Conservation (phyloP, 2,888 invertebrate species). For the Maniola hyperantus region DNA sequence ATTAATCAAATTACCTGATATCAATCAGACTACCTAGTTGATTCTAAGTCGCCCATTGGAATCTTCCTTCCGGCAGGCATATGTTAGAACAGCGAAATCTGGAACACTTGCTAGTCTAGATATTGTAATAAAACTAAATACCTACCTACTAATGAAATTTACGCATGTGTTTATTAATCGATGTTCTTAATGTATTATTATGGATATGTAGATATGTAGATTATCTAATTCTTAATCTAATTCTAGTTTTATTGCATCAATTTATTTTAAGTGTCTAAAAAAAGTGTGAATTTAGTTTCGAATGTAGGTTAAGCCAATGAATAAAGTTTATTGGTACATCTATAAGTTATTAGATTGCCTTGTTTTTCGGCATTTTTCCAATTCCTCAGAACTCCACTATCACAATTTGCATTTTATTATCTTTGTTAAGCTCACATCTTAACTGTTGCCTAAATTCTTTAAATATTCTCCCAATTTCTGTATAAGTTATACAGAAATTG, state of each 20-base stretch:
- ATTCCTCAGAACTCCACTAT: not conserved
- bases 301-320: conserved; percentile 12
- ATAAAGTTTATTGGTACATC: not conserved
- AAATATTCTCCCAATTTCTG: not conserved
- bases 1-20: no score
- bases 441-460: not conserved
- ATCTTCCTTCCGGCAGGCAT: not conserved
- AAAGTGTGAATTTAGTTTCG: not conserved
- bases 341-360: conserved; percentile 10
- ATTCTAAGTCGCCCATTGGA: not conserved
- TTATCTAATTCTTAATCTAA: conserved; percentile 7
- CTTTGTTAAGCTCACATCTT: not conserved
- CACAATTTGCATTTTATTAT: conserved; percentile 6
- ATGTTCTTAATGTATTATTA: not conserved
- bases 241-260: conserved; percentile 4
- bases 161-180: not conserved
- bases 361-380: conserved; percentile 8
- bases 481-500: no score
- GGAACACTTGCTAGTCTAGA: not conserved
- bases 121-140: not conserved
- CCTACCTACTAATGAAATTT: conserved; percentile 8
- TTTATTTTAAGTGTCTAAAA: not conserved
- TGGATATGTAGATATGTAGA: not conserved
- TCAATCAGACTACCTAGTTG: not conserved
- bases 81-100: not conserved